These are phyloP conservation scores for Ailuropoda melanoleuca DNA, from an alignment of 2,113 vertebrate species.

Conservation along the genomic window DNA sequence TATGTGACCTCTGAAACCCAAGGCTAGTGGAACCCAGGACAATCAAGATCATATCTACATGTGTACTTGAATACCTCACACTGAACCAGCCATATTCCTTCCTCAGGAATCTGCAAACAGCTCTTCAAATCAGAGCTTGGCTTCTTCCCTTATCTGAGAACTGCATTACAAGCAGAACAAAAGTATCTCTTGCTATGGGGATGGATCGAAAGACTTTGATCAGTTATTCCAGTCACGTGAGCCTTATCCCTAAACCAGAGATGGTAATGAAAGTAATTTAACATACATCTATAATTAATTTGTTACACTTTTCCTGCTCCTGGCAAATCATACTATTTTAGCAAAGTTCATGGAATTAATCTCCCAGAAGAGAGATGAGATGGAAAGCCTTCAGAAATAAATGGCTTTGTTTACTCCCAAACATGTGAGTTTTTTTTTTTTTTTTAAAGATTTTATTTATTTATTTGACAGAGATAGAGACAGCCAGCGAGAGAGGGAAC, in stretches of 20 bases:
- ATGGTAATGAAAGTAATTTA: constrained; percentile 97
- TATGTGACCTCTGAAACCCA: neutral
- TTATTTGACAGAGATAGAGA: no score
- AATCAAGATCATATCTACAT: neutral
- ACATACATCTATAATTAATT: constrained; percentile 98
- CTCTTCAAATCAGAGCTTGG: constrained; percentile 39
- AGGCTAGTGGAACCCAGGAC: neutral
- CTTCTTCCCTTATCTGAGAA: constrained; percentile 66
- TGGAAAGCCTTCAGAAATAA: constrained; percentile 73
- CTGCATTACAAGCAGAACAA: constrained; percentile 60
- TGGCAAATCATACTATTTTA: constrained; percentile 82
- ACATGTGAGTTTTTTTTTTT: constrained; percentile 65
- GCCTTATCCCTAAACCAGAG: constrained; percentile 83
- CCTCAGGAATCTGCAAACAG: constrained; percentile 39
- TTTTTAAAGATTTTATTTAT: no score
- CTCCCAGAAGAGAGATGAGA: constrained; percentile 77
- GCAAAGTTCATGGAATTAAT: constrained; percentile 86
- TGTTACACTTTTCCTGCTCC: constrained; percentile 86
- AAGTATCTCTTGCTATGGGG: constrained; percentile 77
- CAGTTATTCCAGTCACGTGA: constrained; percentile 85
- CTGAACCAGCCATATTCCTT: neutral
- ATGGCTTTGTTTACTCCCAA: constrained; percentile 74
- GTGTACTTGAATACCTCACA: neutral
- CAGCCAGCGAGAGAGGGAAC: no score
- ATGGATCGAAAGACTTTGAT: constrained; percentile 84